Evolutionary conservation across 2,888 invertebrate species (phyloP), one percentile per base, ranked within the genome.

Genomic region (Hypomecis atomaria): DNA sequence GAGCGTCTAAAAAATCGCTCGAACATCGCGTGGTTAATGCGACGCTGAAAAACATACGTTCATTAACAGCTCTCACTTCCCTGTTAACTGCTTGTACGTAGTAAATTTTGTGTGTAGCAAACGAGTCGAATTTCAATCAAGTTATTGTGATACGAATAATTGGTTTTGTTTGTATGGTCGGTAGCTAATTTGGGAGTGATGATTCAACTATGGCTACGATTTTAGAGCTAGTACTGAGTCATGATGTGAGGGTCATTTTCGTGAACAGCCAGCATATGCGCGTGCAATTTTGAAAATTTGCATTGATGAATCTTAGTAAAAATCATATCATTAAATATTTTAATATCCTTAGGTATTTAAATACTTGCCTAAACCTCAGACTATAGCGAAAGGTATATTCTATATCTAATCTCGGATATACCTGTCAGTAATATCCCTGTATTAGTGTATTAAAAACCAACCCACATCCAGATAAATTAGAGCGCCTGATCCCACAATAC

Each of bases 1-100:
- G 61, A 49, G 59, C 59, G 33, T 59, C 65, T 56, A 59, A 60
- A 66, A 71, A 59, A 67, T 67, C 66, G 65, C 11, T 53, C 53
- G 61, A 62, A 60, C 66, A 65, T 62, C 65, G 23, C 23, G 23
- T 23, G 23, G 54, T 70, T 60, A 69, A 67, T 55, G 59, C 11
- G 52, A 45, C 33, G 52, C 55, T 59, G 65, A 66, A 60, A 58
- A 57, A 59, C 59, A 52, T 43, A 8, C 62, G 50, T 50, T 59
- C 45, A 58, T 61, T 65, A 65, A 56, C 60, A 42, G 45, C 47
- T 57, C 47, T n/a, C 38, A 36, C 53, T 52, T 57, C 43, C 49
- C 37, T 52, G 52, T 23, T 52, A 52, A 40, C 38, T n/a, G 40
- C 9, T 40, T 40, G 9, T 34, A 48, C 11, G 47, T 37, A 37